These are phyloP conservation scores for Notolepis coatsorum DNA, from an alignment of 2,797 vertebrate genomes.

Conservation along the genomic window DNA sequence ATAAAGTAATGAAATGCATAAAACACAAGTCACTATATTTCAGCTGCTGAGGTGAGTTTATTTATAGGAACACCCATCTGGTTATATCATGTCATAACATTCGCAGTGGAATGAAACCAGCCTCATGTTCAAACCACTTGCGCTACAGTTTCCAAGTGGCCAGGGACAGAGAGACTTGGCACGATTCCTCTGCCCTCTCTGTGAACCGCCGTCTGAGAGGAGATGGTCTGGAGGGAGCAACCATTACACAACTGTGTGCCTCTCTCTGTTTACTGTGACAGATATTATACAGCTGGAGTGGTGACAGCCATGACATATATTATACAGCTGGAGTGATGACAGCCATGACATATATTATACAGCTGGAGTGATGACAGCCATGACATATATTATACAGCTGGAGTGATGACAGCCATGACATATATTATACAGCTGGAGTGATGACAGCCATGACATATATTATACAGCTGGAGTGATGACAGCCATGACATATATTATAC, in stretches of 20 bases:
- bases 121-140: slow-evolving; percentile 60
- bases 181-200: slow-evolving; percentile 45
- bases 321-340: no score
- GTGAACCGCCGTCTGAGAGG: slow-evolving; percentile 54
- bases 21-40: slow-evolving; percentile 59
- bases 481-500: no score
- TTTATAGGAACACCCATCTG: slow-evolving; percentile 66
- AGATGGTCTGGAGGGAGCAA: slow-evolving; percentile 24
- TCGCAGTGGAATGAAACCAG: slow-evolving; percentile 56
- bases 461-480: no score
- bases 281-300: background rate
- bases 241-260: slow-evolving; percentile 14
- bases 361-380: background rate
- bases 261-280: slow-evolving; percentile 14
- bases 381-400: no score
- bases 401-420: no score
- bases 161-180: slow-evolving; percentile 27
- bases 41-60: slow-evolving; percentile 31
- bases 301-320: no score
- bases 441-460: no score
- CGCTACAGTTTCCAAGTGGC: slow-evolving; percentile 50
- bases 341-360: background rate
- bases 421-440: no score
- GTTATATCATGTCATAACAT: slow-evolving; percentile 62
- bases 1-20: slow-evolving; percentile 50